A percentile compares a stretch with the other conserved stretches of the same genome.
phyloP scores from a whole-genome alignment of 2,888 invertebrate species.

The Ethmia dodecea region DNA sequence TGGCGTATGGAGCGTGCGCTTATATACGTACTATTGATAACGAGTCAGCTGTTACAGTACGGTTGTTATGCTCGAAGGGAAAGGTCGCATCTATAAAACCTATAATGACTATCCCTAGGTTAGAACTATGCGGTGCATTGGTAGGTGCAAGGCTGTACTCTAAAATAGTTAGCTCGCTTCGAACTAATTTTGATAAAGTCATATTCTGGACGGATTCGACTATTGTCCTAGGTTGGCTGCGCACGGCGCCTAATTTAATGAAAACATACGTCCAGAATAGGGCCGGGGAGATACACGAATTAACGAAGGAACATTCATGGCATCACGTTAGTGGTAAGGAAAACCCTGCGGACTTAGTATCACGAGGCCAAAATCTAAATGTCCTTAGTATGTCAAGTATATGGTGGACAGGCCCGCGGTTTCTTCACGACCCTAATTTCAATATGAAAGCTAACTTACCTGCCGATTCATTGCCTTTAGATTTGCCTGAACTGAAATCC shows the following conservation, averaged over 20 bases:
- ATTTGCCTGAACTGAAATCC: slow-evolving; percentile 8
- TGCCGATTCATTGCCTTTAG: not conserved
- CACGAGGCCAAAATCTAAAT: slow-evolving; percentile 16
- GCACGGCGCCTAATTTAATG: slow-evolving; percentile 16
- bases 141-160: not conserved
- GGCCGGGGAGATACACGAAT: slow-evolving; percentile 17
- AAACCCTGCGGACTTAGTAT: slow-evolving; percentile 7
- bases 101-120: slow-evolving; percentile 17
- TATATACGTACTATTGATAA: slow-evolving; percentile 15
- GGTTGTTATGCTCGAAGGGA: slow-evolving; percentile 22
- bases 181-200: not conserved
- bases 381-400: slow-evolving; percentile 10
- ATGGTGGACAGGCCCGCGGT: slow-evolving; percentile 23
- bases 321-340: not conserved
- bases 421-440: not conserved
- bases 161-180: not conserved
- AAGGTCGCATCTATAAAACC: slow-evolving; percentile 24
- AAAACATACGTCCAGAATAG: slow-evolving; percentile 24
- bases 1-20: slow-evolving; percentile 16
- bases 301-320: slow-evolving; percentile 18
- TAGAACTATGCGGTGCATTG: not conserved
- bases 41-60: slow-evolving; percentile 8
- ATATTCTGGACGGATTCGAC: not conserved
- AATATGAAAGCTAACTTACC: not conserved
- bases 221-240: slow-evolving; percentile 21